Base-by-base conservation (phyloP, 2,888 invertebrate species). In the Eupithecia subfuscata region DNA sequence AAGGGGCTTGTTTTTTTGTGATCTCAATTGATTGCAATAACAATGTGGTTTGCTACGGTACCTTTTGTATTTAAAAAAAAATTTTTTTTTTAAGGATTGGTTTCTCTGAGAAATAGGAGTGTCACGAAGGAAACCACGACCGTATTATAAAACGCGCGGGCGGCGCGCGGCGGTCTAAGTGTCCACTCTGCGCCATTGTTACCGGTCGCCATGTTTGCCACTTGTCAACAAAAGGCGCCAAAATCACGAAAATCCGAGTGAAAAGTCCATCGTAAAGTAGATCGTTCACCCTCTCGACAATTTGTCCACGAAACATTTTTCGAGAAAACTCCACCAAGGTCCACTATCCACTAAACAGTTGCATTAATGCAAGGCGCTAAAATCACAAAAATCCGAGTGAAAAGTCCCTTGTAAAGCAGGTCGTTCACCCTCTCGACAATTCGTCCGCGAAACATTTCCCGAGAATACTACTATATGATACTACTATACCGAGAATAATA, bases 201-300 rank as follows among this genome's bases (percentile, higher is more conserved):
- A 69, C 64, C 7, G 48, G 48, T 48, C 22, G 67, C 67, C 73
- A 68, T 71, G 40, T 71, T 73, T 69, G 30, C 6, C 69, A 71
- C 56, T 69, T 18, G 30, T 37, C 69, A 64, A 73, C 76, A 73
- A 73, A 70, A 68, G 70, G 52, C 63, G 76, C 45, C 76, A 71
- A 71, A 76, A 76, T 74, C 71, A 69, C 73, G 56, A 75, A 75
- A 76, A 76, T 69, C 71, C 52, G 22, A 40, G 45, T 68, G 30
- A 68, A 71, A 73, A 68, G 56, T 69, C 64, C 43, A 30, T 43
- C 12, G 14, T 60, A 71, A 69, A 48, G 18, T 65, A 70, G 70
- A 69, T 45, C 71, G 69, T 70, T 74, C 68, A 68, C 70, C 73
- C 69, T 71, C 73, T 72, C 56, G 40, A 64, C 73, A 71, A 76